Evolutionary conservation across 1,140 invertebrate genomes (phyloP).

Genomic region (Samia ricini): DNA sequence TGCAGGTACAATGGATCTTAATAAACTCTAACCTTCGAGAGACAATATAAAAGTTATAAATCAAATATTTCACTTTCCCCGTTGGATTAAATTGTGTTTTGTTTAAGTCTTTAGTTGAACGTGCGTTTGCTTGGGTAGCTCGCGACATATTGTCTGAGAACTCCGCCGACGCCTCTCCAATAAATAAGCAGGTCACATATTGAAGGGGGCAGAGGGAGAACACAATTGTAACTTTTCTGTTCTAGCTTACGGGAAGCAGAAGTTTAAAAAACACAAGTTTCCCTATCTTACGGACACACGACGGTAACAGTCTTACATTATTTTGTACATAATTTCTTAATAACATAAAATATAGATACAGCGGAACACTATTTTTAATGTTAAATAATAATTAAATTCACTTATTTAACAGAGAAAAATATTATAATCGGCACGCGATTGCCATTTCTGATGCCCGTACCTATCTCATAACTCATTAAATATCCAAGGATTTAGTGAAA

Average conservation of each 20-base stretch:
- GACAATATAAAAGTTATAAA: slow-evolving; percentile 3
- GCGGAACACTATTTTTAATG: background rate
- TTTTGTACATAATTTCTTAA: background rate
- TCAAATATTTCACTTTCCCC: slow-evolving; percentile 42
- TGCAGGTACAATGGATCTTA: background rate
- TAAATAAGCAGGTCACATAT: slow-evolving; percentile 78
- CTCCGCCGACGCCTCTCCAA: slow-evolving; percentile 70
- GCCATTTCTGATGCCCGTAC: slow-evolving; percentile 46
- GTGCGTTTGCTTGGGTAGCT: slow-evolving; percentile 53
- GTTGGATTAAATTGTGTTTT: slow-evolving; percentile 58
- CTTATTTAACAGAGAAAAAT: slow-evolving; percentile 9
- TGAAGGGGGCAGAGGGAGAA: slow-evolving; percentile 71
- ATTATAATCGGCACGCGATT: slow-evolving; percentile 47
- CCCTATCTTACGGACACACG: slow-evolving; percentile 42
- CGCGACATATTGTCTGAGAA: slow-evolving; percentile 75
- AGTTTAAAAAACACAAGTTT: slow-evolving; percentile 77
- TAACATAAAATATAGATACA: background rate
- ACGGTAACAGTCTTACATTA: slow-evolving; percentile 14
- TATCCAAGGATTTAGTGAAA: slow-evolving; percentile 60
- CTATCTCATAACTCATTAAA: slow-evolving; percentile 53
- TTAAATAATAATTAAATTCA: background rate
- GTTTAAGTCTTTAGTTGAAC: slow-evolving; percentile 52
- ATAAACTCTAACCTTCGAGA: background rate
- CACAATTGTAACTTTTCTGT: slow-evolving; percentile 76
- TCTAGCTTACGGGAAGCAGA: slow-evolving; percentile 64